A percentile compares a stretch with the other conserved stretches of the same genome.
These are phyloP conservation scores for Echeneis naucrates DNA, from an alignment of 2,797 vertebrate genomes.

Conservation along the genomic window DNA sequence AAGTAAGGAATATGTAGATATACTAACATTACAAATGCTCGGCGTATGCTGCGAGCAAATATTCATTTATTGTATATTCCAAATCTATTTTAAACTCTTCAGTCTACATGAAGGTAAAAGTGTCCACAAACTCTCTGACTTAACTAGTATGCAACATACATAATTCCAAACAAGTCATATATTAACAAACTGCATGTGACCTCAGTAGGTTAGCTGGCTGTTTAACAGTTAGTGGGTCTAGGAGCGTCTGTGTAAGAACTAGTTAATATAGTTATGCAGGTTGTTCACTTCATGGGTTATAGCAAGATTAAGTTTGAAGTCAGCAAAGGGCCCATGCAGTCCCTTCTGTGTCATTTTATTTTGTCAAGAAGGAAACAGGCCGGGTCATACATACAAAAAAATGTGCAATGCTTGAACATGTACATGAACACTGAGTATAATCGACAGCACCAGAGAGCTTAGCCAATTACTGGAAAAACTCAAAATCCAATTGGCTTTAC, in stretches of 20 bases:
- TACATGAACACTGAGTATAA: neutral
- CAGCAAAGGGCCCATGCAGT: no score
- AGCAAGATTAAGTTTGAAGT: no score
- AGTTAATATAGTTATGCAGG: neutral
- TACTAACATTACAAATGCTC: neutral
- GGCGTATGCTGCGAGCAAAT: neutral
- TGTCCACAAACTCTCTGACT: no score
- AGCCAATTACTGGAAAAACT: slow-evolving; percentile 32
- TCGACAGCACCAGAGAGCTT: neutral
- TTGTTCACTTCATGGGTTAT: no score
- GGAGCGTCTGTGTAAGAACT: neutral
- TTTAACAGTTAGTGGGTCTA: neutral
- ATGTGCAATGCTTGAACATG: neutral
- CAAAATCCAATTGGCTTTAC: slow-evolving; percentile 44
- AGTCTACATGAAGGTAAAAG: neutral
- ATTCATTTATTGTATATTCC: neutral
- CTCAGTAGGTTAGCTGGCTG: neutral
- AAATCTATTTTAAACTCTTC: neutral
- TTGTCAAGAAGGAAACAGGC: neutral
- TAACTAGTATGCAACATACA: no score
- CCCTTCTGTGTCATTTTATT: neutral
- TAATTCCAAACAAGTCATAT: neutral
- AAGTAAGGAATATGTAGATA: neutral
- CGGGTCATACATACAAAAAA: neutral
- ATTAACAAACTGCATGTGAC: neutral